Percentiles rank a stretch among this genome's conserved stretches.
Conservation (phyloP, 2,113 vertebrate species). For the crab-eating macaque (Macaca fascicularis) region DNA sequence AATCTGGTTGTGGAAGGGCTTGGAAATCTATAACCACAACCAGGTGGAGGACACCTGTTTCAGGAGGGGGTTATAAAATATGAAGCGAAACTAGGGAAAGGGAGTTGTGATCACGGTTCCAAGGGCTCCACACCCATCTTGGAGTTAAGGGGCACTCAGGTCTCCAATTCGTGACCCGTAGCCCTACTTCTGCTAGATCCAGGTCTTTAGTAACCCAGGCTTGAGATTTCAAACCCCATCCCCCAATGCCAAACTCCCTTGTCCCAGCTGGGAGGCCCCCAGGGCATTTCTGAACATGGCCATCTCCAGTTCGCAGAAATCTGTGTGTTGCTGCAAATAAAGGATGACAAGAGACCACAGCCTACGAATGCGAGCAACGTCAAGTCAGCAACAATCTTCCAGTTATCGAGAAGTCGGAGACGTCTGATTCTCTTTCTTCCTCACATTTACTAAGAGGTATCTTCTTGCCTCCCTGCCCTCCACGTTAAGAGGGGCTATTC, state of each 20-base stretch:
- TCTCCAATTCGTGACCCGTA: not conserved
- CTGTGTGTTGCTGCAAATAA: not conserved
- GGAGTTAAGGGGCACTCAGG: not conserved
- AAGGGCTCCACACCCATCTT: not conserved
- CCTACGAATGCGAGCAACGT: not conserved
- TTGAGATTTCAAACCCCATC: not conserved
- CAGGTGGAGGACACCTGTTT: constrained; percentile 44
- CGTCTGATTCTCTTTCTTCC: not conserved
- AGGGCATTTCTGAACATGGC: not conserved
- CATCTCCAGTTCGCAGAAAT: not conserved
- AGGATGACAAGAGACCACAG: not conserved
- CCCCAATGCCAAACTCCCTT: not conserved
- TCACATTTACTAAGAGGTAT: not conserved
- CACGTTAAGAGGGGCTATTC: not conserved
- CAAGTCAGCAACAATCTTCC: not conserved
- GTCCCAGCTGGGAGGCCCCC: not conserved
- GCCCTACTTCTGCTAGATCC: not conserved
- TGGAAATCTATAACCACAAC: constrained; percentile 4
- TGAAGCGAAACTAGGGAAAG: constrained; percentile 17
- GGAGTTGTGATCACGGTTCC: not conserved
- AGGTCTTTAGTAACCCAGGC: not conserved
- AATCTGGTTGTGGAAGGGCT: not conserved
- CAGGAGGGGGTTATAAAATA: not conserved
- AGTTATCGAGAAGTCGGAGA: not conserved
- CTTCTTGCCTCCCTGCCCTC: not conserved